Percentiles rank a stretch among this genome's conserved stretches.
These are phyloP conservation scores for Bufo gargarizans DNA, from an alignment of 2,113 vertebrate species.

Conservation along the genomic window DNA sequence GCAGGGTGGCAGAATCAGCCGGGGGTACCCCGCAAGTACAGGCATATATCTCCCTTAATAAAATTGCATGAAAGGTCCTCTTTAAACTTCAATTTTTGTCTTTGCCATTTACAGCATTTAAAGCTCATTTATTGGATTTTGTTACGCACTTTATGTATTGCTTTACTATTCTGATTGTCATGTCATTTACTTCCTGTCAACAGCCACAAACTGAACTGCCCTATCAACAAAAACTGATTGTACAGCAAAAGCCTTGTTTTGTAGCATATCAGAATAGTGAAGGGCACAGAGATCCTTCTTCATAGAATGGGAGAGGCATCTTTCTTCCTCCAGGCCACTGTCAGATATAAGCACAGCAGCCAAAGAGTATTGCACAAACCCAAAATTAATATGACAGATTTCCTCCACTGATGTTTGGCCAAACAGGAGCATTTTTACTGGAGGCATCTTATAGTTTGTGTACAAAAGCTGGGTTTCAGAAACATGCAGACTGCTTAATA, in stretches of 20 bases:
- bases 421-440: slow-evolving; percentile 9
- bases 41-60: too few relatives aligned
- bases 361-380: slow-evolving; percentile 12
- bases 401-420: slow-evolving; percentile 24
- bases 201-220: not conserved
- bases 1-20: too few relatives aligned
- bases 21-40: too few relatives aligned
- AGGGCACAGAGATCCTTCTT: not conserved
- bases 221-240: not conserved
- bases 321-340: slow-evolving; percentile 26
- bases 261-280: slow-evolving; percentile 4
- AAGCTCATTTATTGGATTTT: not conserved
- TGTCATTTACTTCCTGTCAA: not conserved
- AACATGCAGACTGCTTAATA: not conserved
- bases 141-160: not conserved
- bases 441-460: slow-evolving; percentile 9
- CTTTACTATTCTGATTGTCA: not conserved
- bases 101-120: not conserved
- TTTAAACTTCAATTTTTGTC: too few relatives aligned
- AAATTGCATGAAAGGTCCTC: too few relatives aligned
- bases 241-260: slow-evolving; percentile 1
- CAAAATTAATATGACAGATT: slow-evolving; percentile 23
- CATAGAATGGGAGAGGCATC: slow-evolving; percentile 9
- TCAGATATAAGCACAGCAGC: slow-evolving; percentile 11
- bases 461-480: not conserved